Evolutionary conservation across 2,888 invertebrate species (phyloP).

Genomic region (Abrostola tripartita): DNA sequence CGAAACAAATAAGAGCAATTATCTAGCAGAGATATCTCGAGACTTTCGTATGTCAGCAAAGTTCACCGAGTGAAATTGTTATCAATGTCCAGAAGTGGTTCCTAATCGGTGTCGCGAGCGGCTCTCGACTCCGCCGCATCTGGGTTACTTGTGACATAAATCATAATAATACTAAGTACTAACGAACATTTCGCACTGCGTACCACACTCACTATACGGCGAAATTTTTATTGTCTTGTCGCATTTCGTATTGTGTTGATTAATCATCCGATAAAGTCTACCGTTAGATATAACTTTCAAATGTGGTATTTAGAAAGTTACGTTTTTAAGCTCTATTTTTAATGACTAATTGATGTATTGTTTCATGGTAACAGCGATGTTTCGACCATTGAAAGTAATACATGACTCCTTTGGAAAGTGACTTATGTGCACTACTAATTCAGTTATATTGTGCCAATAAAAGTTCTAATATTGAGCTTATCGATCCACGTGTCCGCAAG

Average conservation of each 20-base stretch:
- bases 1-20: conserved; percentile 17
- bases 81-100: conserved; percentile 61
- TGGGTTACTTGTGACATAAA: conserved; percentile 79
- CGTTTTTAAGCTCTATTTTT: conserved; percentile 29
- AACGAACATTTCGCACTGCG: conserved; percentile 66
- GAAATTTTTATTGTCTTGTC: conserved; percentile 53
- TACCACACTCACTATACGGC: conserved; percentile 30
- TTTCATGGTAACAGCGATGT: conserved; percentile 6
- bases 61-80: conserved; percentile 57
- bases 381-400: conserved; percentile 32
- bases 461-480: too few relatives aligned
- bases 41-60: conserved; percentile 37
- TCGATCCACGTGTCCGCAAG: conserved; percentile 1
- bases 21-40: conserved; percentile 22
- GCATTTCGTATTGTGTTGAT: conserved; percentile 43
- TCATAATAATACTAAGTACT: conserved; percentile 77
- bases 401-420: too few relatives aligned
- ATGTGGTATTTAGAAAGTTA: conserved; percentile 47
- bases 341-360: conserved; percentile 34
- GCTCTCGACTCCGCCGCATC: conserved; percentile 61
- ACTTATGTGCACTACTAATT: too few relatives aligned
- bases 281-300: conserved; percentile 37
- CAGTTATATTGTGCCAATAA: too few relatives aligned
- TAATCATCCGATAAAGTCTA: conserved; percentile 43
- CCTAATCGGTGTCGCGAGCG: conserved; percentile 74